phyloP scores from a whole-genome alignment of 2,888 invertebrate species.

The Papilio gigon region DNA sequence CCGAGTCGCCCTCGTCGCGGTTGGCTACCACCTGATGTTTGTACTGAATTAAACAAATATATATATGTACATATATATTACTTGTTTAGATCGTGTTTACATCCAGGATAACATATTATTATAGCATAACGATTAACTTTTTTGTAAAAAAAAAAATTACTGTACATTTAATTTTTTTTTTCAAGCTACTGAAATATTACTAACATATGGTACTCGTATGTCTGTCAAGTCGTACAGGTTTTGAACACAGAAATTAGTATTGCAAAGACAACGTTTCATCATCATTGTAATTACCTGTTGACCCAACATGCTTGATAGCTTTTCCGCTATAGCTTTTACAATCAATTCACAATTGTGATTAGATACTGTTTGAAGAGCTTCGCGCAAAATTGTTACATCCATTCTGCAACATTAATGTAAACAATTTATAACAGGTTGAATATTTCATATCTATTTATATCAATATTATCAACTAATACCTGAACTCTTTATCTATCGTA shows the following conservation, averaged over 20 bases:
- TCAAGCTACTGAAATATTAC: background rate
- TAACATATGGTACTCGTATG: too few species aligned
- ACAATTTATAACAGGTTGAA: background rate
- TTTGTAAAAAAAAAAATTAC: too few species aligned
- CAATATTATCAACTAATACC: constrained; percentile 53
- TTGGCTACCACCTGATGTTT: constrained; percentile 65
- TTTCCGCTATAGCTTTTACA: constrained; percentile 90
- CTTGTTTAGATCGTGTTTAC: background rate
- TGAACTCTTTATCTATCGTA: constrained; percentile 69
- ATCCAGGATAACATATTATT: background rate
- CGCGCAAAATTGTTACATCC: constrained; percentile 86
- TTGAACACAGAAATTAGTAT: background rate
- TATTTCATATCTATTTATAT: constrained; percentile 31
- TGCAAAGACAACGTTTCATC: background rate
- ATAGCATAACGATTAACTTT: background rate
- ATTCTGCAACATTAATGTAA: constrained; percentile 68
- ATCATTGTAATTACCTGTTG: constrained; percentile 83
- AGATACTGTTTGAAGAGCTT: constrained; percentile 92
- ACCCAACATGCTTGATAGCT: constrained; percentile 90
- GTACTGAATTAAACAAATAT: constrained; percentile 31
- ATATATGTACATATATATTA: background rate
- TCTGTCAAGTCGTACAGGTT: background rate
- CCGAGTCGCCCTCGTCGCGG: constrained; percentile 68
- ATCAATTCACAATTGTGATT: constrained; percentile 92
- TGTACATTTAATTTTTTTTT: too few species aligned